A percentile compares a stretch with the other conserved stretches of the same genome.
phyloP scores from a whole-genome alignment of 2,113 vertebrate genomes.

The Rhinichthys klamathensis region DNA sequence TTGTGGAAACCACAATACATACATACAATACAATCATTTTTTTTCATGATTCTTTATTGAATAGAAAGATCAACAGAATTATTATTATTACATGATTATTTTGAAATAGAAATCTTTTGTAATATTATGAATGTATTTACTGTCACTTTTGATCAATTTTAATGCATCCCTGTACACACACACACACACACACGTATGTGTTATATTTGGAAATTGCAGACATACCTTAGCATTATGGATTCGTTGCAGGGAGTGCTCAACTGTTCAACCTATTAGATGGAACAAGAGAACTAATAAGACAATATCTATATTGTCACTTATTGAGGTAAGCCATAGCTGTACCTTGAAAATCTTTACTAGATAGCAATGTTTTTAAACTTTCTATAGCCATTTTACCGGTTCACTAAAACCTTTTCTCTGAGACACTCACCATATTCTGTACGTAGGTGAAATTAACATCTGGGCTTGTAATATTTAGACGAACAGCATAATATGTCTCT shows the following conservation, averaged over 20 bases:
- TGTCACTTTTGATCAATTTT: too few species aligned
- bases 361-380: neutral
- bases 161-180: too few species aligned
- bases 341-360: neutral
- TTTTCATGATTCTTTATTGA: too few species aligned
- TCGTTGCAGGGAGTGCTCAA: constrained; percentile 6
- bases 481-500: constrained; percentile 50
- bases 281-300: neutral
- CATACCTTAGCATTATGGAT: neutral
- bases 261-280: constrained; percentile 11
- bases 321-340: neutral
- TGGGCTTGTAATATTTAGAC: constrained; percentile 34
- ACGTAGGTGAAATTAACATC: constrained; percentile 21
- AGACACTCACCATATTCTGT: constrained; percentile 39
- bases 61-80: too few species aligned
- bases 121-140: too few species aligned
- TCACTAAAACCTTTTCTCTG: neutral
- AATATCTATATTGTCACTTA: neutral
- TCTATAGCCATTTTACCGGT: neutral
- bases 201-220: neutral
- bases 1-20: too few species aligned
- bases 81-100: too few species aligned
- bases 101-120: too few species aligned
- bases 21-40: too few species aligned
- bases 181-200: neutral